These are phyloP conservation scores for Meandrusa payeni DNA, from an alignment of 2,888 invertebrate species.

Conservation along the genomic window DNA sequence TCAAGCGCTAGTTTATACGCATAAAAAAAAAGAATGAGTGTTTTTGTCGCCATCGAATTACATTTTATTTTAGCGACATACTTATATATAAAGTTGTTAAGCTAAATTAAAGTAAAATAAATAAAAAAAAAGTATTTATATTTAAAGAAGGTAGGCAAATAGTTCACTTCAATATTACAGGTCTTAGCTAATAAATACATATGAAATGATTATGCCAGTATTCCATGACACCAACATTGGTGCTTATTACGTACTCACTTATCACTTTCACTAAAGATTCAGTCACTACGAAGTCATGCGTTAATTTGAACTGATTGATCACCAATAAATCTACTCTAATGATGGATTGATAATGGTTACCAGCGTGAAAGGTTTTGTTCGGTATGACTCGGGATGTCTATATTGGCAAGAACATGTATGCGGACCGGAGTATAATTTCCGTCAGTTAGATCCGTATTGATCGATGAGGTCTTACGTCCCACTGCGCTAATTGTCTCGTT, in stretches of 20 bases:
- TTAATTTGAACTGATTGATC: conserved; percentile 20
- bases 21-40: too few species aligned
- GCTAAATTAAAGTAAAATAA: too few species aligned
- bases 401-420: conserved; percentile 7
- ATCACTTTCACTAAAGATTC: conserved; percentile 22
- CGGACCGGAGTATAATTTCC: background rate
- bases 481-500: conserved; percentile 5
- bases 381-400: background rate
- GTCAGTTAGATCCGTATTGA: conserved; percentile 14
- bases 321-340: conserved; percentile 17
- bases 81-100: too few species aligned
- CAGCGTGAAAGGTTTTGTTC: conserved; percentile 14
- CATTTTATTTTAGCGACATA: too few species aligned
- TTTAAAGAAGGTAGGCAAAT: too few species aligned
- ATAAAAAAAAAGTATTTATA: too few species aligned
- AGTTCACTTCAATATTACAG: too few species aligned
- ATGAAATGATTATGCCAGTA: conserved; percentile 7
- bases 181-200: conserved; percentile 4
- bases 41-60: too few species aligned
- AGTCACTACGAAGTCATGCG: background rate
- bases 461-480: conserved; percentile 11
- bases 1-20: too few species aligned
- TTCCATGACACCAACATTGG: conserved; percentile 3
- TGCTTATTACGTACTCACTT: conserved; percentile 7
- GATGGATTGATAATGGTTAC: conserved; percentile 20